These are phyloP conservation scores for Scelioninae gen. 2 DNA, from an alignment of 2,888 invertebrate genomes.

Conservation along the genomic window DNA sequence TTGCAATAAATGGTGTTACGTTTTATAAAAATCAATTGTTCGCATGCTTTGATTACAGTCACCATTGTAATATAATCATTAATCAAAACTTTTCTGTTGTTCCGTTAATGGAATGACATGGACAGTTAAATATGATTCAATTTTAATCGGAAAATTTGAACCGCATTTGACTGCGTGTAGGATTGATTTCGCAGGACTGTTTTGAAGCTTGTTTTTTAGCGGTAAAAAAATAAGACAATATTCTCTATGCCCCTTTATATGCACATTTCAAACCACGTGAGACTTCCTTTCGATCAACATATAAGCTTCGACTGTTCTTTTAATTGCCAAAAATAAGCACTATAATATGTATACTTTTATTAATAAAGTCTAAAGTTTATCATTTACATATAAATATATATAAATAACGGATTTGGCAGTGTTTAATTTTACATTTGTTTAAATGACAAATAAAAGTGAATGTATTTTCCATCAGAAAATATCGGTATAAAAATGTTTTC, in stretches of 20 bases:
- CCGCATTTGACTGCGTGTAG: background rate
- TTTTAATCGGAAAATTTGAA: background rate
- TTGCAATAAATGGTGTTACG: constrained; percentile 26
- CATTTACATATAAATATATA: constrained; percentile 14
- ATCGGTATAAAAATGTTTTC: no score
- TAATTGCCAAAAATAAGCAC: constrained; percentile 12
- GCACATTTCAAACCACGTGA: constrained; percentile 20
- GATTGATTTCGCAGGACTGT: constrained; percentile 7
- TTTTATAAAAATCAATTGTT: constrained; percentile 36
- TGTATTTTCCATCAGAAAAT: no score
- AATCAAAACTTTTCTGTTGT: constrained; percentile 25
- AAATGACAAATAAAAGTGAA: no score
- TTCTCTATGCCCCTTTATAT: constrained; percentile 10
- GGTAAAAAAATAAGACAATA: constrained; percentile 52
- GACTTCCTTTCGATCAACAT: constrained; percentile 7
- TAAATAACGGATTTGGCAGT: constrained; percentile 32
- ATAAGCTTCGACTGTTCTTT: background rate
- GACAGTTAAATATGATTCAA: constrained; percentile 16
- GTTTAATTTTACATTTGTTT: constrained; percentile 16
- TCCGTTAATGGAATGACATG: constrained; percentile 10
- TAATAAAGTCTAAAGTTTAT: constrained; percentile 24
- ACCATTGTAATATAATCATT: constrained; percentile 20
- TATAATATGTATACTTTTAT: constrained; percentile 15
- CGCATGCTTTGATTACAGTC: constrained; percentile 14
- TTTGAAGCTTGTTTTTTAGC: constrained; percentile 27